Percentiles rank a stretch among this genome's conserved stretches.
Evolutionary conservation across 1,140 invertebrate species (phyloP).

Genomic region (Linepithema humile): DNA sequence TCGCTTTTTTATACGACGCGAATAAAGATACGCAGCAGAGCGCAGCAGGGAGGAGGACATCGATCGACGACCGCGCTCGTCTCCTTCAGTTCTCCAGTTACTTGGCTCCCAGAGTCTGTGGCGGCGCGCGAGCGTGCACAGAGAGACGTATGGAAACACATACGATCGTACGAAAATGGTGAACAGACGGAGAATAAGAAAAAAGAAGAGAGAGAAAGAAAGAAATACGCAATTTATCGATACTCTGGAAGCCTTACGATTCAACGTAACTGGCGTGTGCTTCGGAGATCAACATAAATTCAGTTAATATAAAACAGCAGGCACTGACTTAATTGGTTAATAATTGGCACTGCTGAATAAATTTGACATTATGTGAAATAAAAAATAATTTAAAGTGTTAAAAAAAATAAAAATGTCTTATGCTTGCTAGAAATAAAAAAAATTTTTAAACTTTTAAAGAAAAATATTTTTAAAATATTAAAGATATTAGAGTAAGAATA

Average conservation of each 20-base stretch:
- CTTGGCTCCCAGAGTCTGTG: constrained; percentile 46
- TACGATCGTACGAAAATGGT: constrained; percentile 29
- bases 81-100: constrained; percentile 60
- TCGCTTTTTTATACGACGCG: constrained; percentile 29
- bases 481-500: not conserved
- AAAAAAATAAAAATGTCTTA: not conserved
- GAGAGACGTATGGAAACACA: not conserved
- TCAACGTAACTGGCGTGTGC: not conserved
- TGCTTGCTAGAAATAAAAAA: not conserved
- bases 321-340: constrained; percentile 14
- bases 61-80: constrained; percentile 35
- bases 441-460: not conserved
- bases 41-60: constrained; percentile 30
- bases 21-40: constrained; percentile 48
- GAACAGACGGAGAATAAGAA: not conserved
- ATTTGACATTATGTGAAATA: not conserved
- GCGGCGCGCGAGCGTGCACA: constrained; percentile 11
- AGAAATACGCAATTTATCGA: constrained; percentile 29
- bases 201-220: constrained; percentile 1
- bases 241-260: constrained; percentile 28
- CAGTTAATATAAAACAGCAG: constrained; percentile 11
- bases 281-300: constrained; percentile 4
- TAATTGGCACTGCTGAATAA: constrained; percentile 20
- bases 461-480: not conserved
- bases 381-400: not conserved